Base-by-base conservation (phyloP, 2,113 vertebrate species). In the Tichodroma muraria region DNA sequence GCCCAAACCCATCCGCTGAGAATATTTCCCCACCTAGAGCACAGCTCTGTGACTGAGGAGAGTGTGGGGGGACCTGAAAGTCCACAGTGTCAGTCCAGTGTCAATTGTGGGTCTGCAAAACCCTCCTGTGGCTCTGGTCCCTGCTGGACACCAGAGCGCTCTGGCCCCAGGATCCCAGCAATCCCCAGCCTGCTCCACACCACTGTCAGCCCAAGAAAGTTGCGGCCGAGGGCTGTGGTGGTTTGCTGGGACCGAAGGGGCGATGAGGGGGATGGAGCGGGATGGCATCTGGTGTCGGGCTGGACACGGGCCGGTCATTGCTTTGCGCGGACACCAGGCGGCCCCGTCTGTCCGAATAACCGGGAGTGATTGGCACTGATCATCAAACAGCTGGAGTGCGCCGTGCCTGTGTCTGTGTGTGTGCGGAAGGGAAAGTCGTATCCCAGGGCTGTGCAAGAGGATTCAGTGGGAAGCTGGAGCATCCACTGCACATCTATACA, bases 231-330 rank as follows among this genome's bases (percentile, higher is more conserved):
- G 37, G 38, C 57, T 31, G 28, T 3, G 38, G 6, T 5, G 28
- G 13, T 54, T 49, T 53, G 44, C 56, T 15, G 27, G 33, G 65
- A 61, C 38, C 6, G 17, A 35, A 54, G 66, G 52, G 68, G 10
- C 5, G 2, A 3, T 11, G 54, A 3, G 37, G 27, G 23, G 37
- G n/a, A 21, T 1, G 3, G n/a, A 53, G 19, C 0, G 2, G 31
- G 22, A 16, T 1, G 8, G 54, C 1, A 1, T 4, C 0, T 1
- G 11, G 44, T 30, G 56, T 23, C 22, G 4, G 13, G 79, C 47
- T 16, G 56, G 47, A 4, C 65, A 3, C 0, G 4, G 45, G 7
- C 44, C 37, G 72, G 69, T 38, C 13, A 4, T 94, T 94, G 71
- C 75, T 60, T 4, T 37, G 52, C 1, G 9, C 64, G 35, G 80